Percentiles rank a stretch among this genome's conserved stretches.
Conservation (phyloP, 2,888 invertebrate genomes). For the Syrphus vitripennis region DNA sequence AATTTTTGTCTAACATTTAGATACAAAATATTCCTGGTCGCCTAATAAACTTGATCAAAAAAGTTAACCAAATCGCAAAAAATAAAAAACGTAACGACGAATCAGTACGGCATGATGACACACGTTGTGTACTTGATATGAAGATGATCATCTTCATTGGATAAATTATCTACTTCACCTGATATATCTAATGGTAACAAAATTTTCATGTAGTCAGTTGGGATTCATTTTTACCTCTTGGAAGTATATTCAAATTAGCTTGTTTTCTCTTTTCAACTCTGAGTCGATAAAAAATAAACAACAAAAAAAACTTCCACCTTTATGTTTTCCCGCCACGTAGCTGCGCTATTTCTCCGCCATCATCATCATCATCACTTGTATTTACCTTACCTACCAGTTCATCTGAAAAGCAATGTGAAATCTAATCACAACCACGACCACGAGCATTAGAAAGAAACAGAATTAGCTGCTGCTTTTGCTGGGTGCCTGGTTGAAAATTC, state of each 20-base stretch:
- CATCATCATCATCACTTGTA: too few relatives aligned
- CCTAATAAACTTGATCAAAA: slow-evolving; percentile 69
- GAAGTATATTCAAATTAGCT: background rate
- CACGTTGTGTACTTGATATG: background rate
- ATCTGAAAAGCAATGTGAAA: slow-evolving; percentile 37
- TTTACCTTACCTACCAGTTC: slow-evolving; percentile 29
- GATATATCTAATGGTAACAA: background rate
- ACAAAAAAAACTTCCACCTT: slow-evolving; percentile 5
- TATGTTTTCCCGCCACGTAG: slow-evolving; percentile 1
- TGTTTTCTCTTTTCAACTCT: background rate
- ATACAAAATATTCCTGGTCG: slow-evolving; percentile 53
- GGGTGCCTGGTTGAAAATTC: slow-evolving; percentile 64
- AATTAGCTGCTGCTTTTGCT: slow-evolving; percentile 29
- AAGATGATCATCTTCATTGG: background rate
- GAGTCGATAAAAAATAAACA: background rate
- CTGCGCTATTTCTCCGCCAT: slow-evolving; percentile 35
- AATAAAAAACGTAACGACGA: slow-evolving; percentile 1
- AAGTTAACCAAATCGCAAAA: slow-evolving; percentile 69
- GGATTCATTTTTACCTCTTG: background rate
- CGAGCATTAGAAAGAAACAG: slow-evolving; percentile 56
- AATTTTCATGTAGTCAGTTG: background rate
- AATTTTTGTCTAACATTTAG: slow-evolving; percentile 37
- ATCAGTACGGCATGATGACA: background rate
- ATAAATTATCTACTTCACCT: background rate
- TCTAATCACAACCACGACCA: slow-evolving; percentile 52